Base-by-base conservation (phyloP, 2,888 invertebrate species). In the Deilephila elpenor region DNA sequence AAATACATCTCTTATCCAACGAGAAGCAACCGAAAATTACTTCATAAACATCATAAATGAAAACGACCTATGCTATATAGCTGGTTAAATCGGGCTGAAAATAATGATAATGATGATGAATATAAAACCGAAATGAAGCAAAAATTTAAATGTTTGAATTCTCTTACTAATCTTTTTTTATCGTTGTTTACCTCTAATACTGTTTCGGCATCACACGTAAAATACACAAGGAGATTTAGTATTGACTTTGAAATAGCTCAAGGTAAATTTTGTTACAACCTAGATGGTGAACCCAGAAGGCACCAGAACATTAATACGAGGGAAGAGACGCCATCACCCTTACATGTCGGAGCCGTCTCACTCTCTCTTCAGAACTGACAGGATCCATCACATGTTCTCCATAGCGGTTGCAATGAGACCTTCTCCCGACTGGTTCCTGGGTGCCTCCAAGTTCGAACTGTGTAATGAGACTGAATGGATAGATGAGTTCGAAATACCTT, bases 401-500 rank as follows among this genome's bases (percentile, higher is more conserved):
- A 77, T 93, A 20, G 89, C 88, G 0, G 88, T 93, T 7, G 92
- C 89, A 5, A 89, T 94, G 87, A 89, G 88, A 60, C 94, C 94
- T 0, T 94, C 94, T 0, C 94, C 94, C 0, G 94, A 94, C 73
- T 94, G 94, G 94, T 94, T 94, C 75, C 78, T 94, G 7, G 94
- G 94, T 0, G 91, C 90, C 1, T 85, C 88, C 3, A 87, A 84
- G 71, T 93, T 93, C 77, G 94, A 94, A 67, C 85, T 94, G 14
- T 94, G 94, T 74, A 86, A 86, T 5, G 78, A 86, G 0, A 75
- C 84, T 2, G 90, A 88, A 0, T 94, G 94, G 94, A 74, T 91
- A 70, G 81, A 88, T 1, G 72, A 84, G 3, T 77, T 76, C 5
- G 78, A 83, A 59, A 85, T 94, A 61, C 89, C 91, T 0, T 73